Conservation (phyloP, 23 tunicate genomes). For the Aplidium turbinatum region DNA sequence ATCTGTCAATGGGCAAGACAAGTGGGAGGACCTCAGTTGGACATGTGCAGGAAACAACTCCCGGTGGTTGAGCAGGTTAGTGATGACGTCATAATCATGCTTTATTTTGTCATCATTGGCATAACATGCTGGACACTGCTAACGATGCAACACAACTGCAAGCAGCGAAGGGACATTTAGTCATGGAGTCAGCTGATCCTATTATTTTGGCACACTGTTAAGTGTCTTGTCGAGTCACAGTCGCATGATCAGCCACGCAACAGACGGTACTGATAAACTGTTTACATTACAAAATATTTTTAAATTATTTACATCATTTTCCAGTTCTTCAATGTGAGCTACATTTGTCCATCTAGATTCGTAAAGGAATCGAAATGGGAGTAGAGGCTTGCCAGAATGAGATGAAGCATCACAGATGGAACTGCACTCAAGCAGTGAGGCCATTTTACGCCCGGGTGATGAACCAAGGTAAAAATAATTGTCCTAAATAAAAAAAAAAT, state of each 20-base stretch:
- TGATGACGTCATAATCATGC: too few relatives aligned
- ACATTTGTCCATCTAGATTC: slow-evolving; percentile 26
- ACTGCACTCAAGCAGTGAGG: slow-evolving; percentile 42
- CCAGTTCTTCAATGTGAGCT: background rate
- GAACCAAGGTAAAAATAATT: slow-evolving; percentile 70
- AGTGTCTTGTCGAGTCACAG: too few relatives aligned
- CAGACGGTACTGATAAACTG: background rate
- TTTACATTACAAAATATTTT: background rate
- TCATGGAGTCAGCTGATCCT: too few relatives aligned
- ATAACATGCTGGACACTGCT: too few relatives aligned
- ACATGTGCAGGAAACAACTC: slow-evolving; percentile 42
- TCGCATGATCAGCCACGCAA: too few relatives aligned
- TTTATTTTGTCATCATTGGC: too few relatives aligned
- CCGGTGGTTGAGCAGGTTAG: slow-evolving; percentile 36
- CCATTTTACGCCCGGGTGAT: slow-evolving; percentile 31
- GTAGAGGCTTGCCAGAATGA: slow-evolving; percentile 42
- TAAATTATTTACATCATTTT: background rate
- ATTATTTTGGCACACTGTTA: too few relatives aligned
- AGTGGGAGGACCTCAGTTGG: slow-evolving; percentile 18
- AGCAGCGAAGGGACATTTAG: too few relatives aligned
- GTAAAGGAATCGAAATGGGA: slow-evolving; percentile 45
- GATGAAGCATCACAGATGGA: slow-evolving; percentile 48
- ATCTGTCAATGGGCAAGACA: slow-evolving; percentile 40
- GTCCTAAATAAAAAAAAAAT: too few relatives aligned
- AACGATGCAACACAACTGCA: background rate